Conservation (phyloP, 2,888 invertebrate species). For the Rhamphomyia laevipes region DNA sequence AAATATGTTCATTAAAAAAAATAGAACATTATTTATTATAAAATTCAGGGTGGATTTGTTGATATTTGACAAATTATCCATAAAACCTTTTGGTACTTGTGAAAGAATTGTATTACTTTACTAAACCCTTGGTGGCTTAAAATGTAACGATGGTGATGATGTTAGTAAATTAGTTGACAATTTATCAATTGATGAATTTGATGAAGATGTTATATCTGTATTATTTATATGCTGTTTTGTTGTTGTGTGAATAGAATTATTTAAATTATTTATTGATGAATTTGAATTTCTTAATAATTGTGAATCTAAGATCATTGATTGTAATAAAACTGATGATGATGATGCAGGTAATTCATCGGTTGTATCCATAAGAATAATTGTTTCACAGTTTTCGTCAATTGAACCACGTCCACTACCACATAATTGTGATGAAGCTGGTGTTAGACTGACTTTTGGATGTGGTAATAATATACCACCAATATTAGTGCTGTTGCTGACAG, state of each 20-base stretch:
- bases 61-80: too few relatives aligned
- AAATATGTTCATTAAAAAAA: too few relatives aligned
- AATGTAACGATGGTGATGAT: slow-evolving; percentile 14
- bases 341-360: slow-evolving; percentile 2
- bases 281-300: too few relatives aligned
- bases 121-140: slow-evolving; percentile 20
- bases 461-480: slow-evolving; percentile 5
- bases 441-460: slow-evolving; percentile 6
- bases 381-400: slow-evolving; percentile 9
- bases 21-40: too few relatives aligned
- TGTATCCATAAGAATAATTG: slow-evolving; percentile 9
- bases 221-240: not conserved
- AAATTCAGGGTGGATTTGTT: too few relatives aligned
- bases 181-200: not conserved
- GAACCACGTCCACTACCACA: not conserved
- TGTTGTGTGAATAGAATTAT: too few relatives aligned
- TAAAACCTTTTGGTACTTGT: too few relatives aligned
- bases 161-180: slow-evolving; percentile 10
- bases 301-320: not conserved
- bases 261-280: not conserved
- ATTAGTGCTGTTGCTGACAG: not conserved
- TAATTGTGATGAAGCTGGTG: slow-evolving; percentile 9
- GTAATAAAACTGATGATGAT: not conserved
- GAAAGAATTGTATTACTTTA: too few relatives aligned
- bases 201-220: not conserved